phyloP scores from a whole-genome alignment of 1,140 invertebrate species.

The Trissolcus basalis region DNA sequence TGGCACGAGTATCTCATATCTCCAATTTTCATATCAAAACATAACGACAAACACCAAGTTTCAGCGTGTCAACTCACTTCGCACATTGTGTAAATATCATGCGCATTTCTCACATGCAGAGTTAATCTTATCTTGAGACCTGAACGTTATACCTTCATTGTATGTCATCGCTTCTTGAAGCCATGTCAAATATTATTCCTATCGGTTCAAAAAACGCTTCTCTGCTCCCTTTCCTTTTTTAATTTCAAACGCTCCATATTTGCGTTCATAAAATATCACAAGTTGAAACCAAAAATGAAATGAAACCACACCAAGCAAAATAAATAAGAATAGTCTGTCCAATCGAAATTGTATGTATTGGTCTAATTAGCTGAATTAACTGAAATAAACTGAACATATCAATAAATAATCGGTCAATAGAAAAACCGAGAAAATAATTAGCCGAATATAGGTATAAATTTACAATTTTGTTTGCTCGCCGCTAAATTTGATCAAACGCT shows the following conservation, averaged over 20 bases:
- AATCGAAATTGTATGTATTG: no score
- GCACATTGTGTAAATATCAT: conserved; percentile 15
- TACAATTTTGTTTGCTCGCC: background rate
- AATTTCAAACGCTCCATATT: no score
- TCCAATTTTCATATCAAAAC: background rate
- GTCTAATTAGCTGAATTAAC: no score
- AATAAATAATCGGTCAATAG: no score
- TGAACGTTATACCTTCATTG: conserved; percentile 16
- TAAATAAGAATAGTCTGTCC: no score
- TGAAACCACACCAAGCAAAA: no score
- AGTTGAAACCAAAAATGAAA: no score
- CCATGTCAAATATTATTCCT: conserved; percentile 18
- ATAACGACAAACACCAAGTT: conserved; percentile 6
- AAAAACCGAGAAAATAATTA: no score
- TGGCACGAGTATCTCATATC: background rate
- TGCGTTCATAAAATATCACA: no score
- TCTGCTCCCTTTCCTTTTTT: no score
- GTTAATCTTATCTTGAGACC: conserved; percentile 10
- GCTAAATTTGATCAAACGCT: no score
- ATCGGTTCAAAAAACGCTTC: background rate
- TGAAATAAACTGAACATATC: no score
- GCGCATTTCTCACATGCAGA: conserved; percentile 5
- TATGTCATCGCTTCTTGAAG: conserved; percentile 15
- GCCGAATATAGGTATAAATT: background rate
- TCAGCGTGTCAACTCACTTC: conserved; percentile 19